Base-by-base conservation (phyloP, 2,888 invertebrate genomes). In the Macroteleia sp. region DNA sequence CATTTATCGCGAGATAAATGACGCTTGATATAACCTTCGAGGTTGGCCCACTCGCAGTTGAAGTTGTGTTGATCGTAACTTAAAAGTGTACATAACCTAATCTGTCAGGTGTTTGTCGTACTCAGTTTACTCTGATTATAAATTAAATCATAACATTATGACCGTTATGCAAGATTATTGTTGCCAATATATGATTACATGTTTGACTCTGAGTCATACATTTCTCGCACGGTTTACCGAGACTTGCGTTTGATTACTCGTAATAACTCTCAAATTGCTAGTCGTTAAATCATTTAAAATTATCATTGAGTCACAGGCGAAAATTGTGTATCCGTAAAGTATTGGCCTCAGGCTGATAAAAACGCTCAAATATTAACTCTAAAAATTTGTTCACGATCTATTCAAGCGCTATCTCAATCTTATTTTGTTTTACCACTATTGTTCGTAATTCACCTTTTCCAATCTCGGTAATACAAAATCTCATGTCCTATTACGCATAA, bases 1-100 rank as follows among this genome's bases (percentile, higher is more conserved):
- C 54, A 77, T 44, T 77, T 77, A 77, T 61, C 54, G 62, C 62
- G 34, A 64, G 70, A 70, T 76, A 76, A 76, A 64, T 64, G 57
- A 64, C 57, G 64, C 64, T 39, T 36, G 73, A 64, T 64, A 57
- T 57, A 48, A 64, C 56, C 73, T 73, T 56, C 48, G 48, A 44
- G 50, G 32, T 50, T 62, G 73, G 57, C 64, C 73, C 64, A 41
- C 34, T 61, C 48, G 46, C 46, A 34, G 16, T 44, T 42, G 36
- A 30, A 19, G 10, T 28, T 30, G 25, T 34, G 14, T 17, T 14
- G 48, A 19, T 12, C 69, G 50, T 36, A 59, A 46, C 56, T 32
- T 8, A 28, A 54, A 12, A 25, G 28, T 10, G 10, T 19, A 14
- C 32, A 46, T 41, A 32, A 36, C 41, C 36, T 46, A 62, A 71